phyloP scores from a whole-genome alignment of 2,888 invertebrate species.

The Philaethria dido region DNA sequence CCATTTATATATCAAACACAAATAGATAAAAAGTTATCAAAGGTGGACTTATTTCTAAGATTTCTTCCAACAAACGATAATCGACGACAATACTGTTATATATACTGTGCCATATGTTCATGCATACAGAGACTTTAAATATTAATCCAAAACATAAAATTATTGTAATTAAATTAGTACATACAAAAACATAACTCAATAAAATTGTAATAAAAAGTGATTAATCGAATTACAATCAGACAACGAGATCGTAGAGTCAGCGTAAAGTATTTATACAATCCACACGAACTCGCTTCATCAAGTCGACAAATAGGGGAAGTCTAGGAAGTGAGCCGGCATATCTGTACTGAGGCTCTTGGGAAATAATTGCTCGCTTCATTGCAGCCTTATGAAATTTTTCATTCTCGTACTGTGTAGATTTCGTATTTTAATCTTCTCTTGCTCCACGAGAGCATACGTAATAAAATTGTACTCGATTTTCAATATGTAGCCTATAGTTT shows the following conservation, averaged over 20 bases:
- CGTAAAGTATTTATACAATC: slow-evolving; percentile 43
- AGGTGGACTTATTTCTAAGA: too few species aligned
- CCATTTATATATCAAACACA: too few species aligned
- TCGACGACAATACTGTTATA: too few species aligned
- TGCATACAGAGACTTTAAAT: too few species aligned
- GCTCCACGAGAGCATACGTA: slow-evolving; percentile 32
- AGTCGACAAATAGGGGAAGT: slow-evolving; percentile 74
- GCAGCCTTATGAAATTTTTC: slow-evolving; percentile 69
- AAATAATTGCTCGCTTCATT: slow-evolving; percentile 77
- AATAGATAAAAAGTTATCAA: too few species aligned
- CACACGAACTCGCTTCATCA: slow-evolving; percentile 56
- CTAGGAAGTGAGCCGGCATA: slow-evolving; percentile 70
- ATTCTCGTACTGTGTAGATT: slow-evolving; percentile 46
- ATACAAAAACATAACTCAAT: background rate
- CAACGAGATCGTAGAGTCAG: slow-evolving; percentile 33
- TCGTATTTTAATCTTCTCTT: slow-evolving; percentile 41
- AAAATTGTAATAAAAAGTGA: slow-evolving; percentile 22
- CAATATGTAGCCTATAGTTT: slow-evolving; percentile 27
- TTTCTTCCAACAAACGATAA: too few species aligned
- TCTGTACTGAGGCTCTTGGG: slow-evolving; percentile 75
- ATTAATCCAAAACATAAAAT: too few species aligned
- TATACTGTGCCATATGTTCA: too few species aligned
- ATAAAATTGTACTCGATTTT: slow-evolving; percentile 25
- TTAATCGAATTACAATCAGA: slow-evolving; percentile 40
- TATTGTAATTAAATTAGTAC: background rate